These are phyloP conservation scores for Odocoileus hemionus DNA, from an alignment of 2,113 vertebrate species.

Conservation along the genomic window DNA sequence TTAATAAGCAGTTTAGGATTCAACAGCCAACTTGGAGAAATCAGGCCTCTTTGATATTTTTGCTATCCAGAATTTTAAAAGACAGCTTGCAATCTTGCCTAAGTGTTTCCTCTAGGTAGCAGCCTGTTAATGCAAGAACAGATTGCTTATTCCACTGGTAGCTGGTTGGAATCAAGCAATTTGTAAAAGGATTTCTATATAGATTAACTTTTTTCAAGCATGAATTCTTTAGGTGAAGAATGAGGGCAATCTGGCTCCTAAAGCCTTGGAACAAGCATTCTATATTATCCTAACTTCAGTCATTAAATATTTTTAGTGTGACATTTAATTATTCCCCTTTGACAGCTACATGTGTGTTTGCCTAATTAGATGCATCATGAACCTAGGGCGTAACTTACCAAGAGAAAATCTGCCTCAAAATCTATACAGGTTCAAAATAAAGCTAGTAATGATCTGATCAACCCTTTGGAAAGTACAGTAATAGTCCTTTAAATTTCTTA, in stretches of 20 bases:
- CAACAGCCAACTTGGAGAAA: background rate
- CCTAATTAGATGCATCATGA: background rate
- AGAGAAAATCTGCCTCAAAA: background rate
- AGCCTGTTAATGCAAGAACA: constrained; percentile 46
- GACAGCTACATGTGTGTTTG: background rate
- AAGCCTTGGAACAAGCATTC: background rate
- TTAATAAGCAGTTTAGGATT: constrained; percentile 30
- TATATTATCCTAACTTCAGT: background rate
- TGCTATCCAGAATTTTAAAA: constrained; percentile 38
- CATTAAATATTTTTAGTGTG: background rate
- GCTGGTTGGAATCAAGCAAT: constrained; percentile 22
- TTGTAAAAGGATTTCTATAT: constrained; percentile 46
- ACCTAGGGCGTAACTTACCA: background rate
- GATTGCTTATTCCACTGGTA: constrained; percentile 48
- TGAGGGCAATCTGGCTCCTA: background rate
- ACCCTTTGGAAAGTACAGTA: background rate
- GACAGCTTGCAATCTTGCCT: constrained; percentile 28
- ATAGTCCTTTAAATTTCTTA: background rate
- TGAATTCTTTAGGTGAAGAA: constrained; percentile 32
- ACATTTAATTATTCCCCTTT: background rate
- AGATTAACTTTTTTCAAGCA: constrained; percentile 39
- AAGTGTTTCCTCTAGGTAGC: constrained; percentile 41
- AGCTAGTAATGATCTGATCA: background rate
- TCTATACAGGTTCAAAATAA: background rate
- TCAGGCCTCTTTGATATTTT: background rate